Evolutionary conservation across 2,888 invertebrate genomes (phyloP), one percentile per base, ranked within the genome.

Genomic region (Pilophorus perplexus): DNA sequence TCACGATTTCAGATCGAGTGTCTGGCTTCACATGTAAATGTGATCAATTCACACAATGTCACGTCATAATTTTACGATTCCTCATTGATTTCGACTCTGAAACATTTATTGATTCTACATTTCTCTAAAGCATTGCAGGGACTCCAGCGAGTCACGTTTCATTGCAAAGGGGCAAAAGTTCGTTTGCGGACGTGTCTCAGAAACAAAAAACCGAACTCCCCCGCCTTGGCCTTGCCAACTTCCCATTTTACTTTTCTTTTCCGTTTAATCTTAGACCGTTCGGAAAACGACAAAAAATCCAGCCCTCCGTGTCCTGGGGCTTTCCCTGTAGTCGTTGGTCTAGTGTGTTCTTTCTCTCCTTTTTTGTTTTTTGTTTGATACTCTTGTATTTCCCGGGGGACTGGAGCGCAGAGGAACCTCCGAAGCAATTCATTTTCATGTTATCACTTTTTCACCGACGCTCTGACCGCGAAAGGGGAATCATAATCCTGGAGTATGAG

Each of bases 201-300:
- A 27, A 42, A 33, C 40, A 59, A 59, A 59, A 40, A 42, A n/a
- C 14, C 8, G 14, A n/a, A n/a, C n/a, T n/a, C n/a, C n/a, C n/a
- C 5, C 25, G 8, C n/a, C 27, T 22, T 18, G 3, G 25, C 33
- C 62, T 48, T 8, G 20, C 48, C 46, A 55, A 55, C 46, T 62
- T 59, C 42, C 59, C 38, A 46, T 46, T 62, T 46, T 33, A 48
- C 48, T 62, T 48, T 25, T 62, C 62, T 27, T 46, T 22, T 23
- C n/a, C 62, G 33, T 44, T 62, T 62, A 62, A 62, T 62, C 62
- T 62, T 28, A 28, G 42, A 62, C 46, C 46, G 46, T 46, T 48
- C 44, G 62, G 22, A 46, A 44, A 46, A 62, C 22, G 38, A 33
- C 22, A 59, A 59, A 59, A 59, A 59, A 59, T 23, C 27, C 59